Evolutionary conservation across 2,888 invertebrate species (phyloP), one percentile per base, ranked within the genome.

Genomic region (Drosophila neotestacea): DNA sequence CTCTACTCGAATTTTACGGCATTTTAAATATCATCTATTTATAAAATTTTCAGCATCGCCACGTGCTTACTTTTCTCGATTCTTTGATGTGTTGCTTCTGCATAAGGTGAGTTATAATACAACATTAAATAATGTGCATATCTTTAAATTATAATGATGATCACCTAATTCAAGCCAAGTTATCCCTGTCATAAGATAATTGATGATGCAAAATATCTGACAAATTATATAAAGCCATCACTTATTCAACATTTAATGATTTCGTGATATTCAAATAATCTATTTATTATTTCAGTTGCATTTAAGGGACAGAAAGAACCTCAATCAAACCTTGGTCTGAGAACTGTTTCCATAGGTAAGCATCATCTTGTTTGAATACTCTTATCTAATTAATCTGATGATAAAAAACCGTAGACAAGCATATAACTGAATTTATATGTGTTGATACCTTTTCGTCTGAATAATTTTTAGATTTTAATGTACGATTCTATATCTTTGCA

Each of bases 351-450:
- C 16, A 16, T 16, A 16, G 16, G 16, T 16, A 16, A 16, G 16
- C 16, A 16, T 1, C 16, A 16, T 16, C 1, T 16, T 16, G 16
- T 16, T 16, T 16, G 16, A 16, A 16, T 16, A 16, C 16, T 16
- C 16, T 1, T 16, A 16, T 16, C 22, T 22, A 22, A 22, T 2
- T 50, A 38, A 30, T 7, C 22, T 77, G 77, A 77, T 77, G 77
- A 77, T 54, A 64, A 52, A 52, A 64, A 38, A 42, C 28, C 11
- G 41, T 65, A 65, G 77, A 78, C 77, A 78, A 78, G 77, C 77
- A 78, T 78, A 78, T 78, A 78, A 63, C 77, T 78, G 78, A 78
- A 74, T 74, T 46, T 58, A 38, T 62, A 22, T 55, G 46, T 78
- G 78, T 78, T 69, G 77, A 51, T 69, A 54, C 32, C 27, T 10